Evolutionary conservation across 1,140 invertebrate genomes (phyloP).

Genomic region (Rhyzopertha dominica): DNA sequence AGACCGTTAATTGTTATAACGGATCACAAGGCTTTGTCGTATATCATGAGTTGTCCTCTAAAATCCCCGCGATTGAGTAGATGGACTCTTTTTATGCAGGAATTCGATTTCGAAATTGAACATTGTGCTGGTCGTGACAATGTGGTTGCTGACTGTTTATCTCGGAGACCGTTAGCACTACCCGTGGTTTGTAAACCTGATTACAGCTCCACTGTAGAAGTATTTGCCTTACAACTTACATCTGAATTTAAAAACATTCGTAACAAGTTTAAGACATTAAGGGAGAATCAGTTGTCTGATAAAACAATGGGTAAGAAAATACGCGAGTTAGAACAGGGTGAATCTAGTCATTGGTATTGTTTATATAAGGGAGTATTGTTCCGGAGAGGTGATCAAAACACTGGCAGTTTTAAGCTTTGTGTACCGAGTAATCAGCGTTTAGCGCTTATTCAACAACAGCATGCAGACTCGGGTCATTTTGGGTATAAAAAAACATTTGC

Average conservation of each 20-base stretch:
- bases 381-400: neutral
- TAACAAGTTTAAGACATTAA: neutral
- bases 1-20: conserved; percentile 2
- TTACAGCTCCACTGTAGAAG: neutral
- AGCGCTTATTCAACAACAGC: neutral
- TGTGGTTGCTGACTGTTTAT: conserved; percentile 3
- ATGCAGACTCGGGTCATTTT: conserved; percentile 6
- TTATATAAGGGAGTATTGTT: conserved; percentile 5
- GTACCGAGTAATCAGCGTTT: neutral
- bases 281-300: neutral
- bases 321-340: neutral
- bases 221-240: neutral
- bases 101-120: conserved; percentile 7
- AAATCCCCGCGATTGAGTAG: neutral
- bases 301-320: neutral
- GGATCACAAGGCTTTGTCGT: conserved; percentile 7
- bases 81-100: conserved; percentile 8
- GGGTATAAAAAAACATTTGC: conserved; percentile 9
- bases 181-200: too few relatives aligned
- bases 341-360: neutral
- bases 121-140: conserved; percentile 10
- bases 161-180: too few relatives aligned
- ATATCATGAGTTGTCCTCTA: neutral
- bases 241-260: conserved; percentile 4
- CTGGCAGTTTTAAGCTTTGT: conserved; percentile 5